Base-by-base conservation (phyloP, 2,888 invertebrate genomes). In the Melangyna quadrimaculata region DNA sequence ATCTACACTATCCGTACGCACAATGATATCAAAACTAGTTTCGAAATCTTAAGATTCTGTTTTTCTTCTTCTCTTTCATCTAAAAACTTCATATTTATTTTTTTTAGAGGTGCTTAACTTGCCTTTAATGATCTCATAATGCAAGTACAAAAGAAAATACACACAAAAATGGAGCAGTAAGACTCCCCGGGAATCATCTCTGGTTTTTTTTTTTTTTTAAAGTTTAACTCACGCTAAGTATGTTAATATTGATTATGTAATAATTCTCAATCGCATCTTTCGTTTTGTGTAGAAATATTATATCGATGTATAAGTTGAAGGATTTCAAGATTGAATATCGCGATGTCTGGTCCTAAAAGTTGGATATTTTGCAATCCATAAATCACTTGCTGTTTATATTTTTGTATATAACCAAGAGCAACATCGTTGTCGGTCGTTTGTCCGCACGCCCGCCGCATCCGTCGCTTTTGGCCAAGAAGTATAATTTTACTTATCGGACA, bases 211-310 rank as follows among this genome's bases (percentile, higher is more conserved):
- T 27, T 45, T 22, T 48, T 53, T 22, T 24, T 51, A 6, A 59
- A 12, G 40, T 35, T 78, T 53, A 32, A 65, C 43, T 79, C 84
- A 79, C 71, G 75, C 79, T 80, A 75, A 75, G 79, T 84, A 84
- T 84, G 83, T 79, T 84, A 84, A 84, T 84, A 77, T 53, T 19
- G 71, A 80, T 84, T 84, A 84, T 84, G 84, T 61, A 84, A 84
- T 63, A 74, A 69, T 65, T 78, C 45, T 61, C 37, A n/a, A n/a
- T n/a, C n/a, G n/a, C 67, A 80, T 59, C 32, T 65, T 65, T n/a
- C 70, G 22, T 27, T 19, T 22, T 29, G 3, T n/a, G n/a, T n/a
- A n/a, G n/a, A n/a, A n/a, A n/a, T n/a, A n/a, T n/a, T n/a, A n/a
- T 45, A 29, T 65, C 45, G 65, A 45, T 65, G 65, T 57, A 19